Conservation (phyloP, 2,888 invertebrate species). For the Drosophila tanythrix region DNA sequence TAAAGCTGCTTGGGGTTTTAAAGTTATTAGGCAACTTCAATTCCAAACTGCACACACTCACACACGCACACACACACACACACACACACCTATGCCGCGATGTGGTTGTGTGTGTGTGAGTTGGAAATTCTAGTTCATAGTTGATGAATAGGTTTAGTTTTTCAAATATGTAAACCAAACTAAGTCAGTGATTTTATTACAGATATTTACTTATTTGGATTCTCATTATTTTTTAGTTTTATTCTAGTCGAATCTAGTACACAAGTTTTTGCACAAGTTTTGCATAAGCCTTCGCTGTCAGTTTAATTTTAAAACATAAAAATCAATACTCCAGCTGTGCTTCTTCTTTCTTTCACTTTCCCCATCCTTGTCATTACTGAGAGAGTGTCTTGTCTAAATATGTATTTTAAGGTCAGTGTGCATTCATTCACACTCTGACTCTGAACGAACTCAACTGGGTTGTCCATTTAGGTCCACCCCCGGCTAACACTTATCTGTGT, state of each 20-base stretch:
- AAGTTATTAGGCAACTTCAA: slow-evolving; percentile 74
- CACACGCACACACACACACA: not conserved
- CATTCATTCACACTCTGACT: slow-evolving; percentile 21
- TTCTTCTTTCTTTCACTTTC: not conserved
- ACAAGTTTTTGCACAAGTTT: not conserved
- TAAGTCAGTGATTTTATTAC: not conserved
- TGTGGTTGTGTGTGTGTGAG: not conserved
- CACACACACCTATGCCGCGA: not conserved
- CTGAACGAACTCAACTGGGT: not conserved
- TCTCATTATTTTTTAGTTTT: not conserved
- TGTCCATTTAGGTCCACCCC: slow-evolving; percentile 4
- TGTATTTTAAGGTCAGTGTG: slow-evolving; percentile 68
- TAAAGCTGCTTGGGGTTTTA: slow-evolving; percentile 76
- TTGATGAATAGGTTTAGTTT: slow-evolving; percentile 3
- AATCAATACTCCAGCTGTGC: slow-evolving; percentile 32
- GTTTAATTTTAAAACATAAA: slow-evolving; percentile 6
- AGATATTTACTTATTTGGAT: not conserved
- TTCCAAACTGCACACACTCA: slow-evolving; percentile 47
- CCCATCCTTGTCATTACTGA: slow-evolving; percentile 1
- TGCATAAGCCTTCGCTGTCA: not conserved
- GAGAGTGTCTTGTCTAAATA: slow-evolving; percentile 32
- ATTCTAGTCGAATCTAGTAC: not conserved
- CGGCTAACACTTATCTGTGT: slow-evolving; percentile 1
- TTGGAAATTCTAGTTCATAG: not conserved
- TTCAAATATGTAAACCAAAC: not conserved